These are phyloP conservation scores for Metaphire vulgaris DNA, from an alignment of 1,140 invertebrate genomes.

Conservation along the genomic window DNA sequence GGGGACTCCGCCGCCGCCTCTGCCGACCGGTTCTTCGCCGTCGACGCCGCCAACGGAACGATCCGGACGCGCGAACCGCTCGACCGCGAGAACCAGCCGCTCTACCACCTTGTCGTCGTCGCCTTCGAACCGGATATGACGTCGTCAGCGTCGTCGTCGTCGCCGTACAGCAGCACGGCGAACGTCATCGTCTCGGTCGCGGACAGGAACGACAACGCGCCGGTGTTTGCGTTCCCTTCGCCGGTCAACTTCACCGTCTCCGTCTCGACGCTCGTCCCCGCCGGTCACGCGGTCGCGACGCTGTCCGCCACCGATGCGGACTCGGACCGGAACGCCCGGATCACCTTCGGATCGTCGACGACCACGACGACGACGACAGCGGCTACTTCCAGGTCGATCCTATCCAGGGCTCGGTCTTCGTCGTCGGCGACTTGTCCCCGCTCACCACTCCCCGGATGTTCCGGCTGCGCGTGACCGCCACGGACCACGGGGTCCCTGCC, in stretches of 20 bases:
- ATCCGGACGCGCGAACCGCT: slow-evolving; percentile 12
- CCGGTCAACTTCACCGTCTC: slow-evolving; percentile 22
- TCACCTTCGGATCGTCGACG: slow-evolving; percentile 14
- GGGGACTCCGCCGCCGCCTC: neutral
- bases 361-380: slow-evolving; percentile 4
- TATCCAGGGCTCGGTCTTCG: neutral
- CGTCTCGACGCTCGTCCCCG: neutral
- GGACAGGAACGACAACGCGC: slow-evolving; percentile 31
- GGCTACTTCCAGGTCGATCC: neutral
- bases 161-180: slow-evolving; percentile 11
- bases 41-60: slow-evolving; percentile 16
- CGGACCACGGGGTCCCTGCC: slow-evolving; percentile 77
- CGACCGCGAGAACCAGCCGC: slow-evolving; percentile 22
- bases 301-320: slow-evolving; percentile 24
- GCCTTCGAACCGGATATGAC: neutral
- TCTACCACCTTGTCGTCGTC: slow-evolving; percentile 14
- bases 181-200: slow-evolving; percentile 24
- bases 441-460: slow-evolving; percentile 56
- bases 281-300: slow-evolving; percentile 8
- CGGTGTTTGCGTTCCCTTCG: slow-evolving; percentile 26
- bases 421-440: neutral
- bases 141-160: neutral
- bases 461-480: slow-evolving; percentile 74
- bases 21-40: slow-evolving; percentile 1
- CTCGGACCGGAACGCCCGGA: slow-evolving; percentile 18